Conservation (phyloP, 2,888 invertebrate genomes). For the Drosophila multiciliata region DNA sequence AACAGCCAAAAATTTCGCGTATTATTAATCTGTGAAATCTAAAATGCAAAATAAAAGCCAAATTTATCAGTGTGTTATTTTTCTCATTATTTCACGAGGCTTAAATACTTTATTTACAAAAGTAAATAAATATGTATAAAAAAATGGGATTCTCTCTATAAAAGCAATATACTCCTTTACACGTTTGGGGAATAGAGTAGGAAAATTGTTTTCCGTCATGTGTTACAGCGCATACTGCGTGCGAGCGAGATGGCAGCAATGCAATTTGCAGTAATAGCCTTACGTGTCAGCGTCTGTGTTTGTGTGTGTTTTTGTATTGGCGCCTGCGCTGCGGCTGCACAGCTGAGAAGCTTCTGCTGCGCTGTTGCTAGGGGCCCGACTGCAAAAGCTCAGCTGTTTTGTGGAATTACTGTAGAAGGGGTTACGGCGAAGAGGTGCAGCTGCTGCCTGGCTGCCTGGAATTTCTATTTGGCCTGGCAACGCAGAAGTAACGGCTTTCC, state of each 20-base stretch:
- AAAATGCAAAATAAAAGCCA: neutral
- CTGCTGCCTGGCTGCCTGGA: constrained; percentile 28
- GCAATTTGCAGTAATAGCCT: constrained; percentile 69
- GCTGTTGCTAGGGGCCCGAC: constrained; percentile 73
- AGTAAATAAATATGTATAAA: neutral
- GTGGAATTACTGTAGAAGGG: constrained; percentile 21
- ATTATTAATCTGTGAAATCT: neutral
- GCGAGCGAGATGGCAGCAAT: constrained; percentile 72
- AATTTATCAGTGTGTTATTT: neutral
- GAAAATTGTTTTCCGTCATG: constrained; percentile 50
- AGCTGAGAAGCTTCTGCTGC: constrained; percentile 55
- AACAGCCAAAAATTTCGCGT: neutral
- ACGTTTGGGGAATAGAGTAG: neutral
- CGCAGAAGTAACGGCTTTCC: constrained; percentile 57
- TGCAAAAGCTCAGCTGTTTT: constrained; percentile 63
- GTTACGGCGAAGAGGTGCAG: neutral
- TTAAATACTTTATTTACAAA: neutral
- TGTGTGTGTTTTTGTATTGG: constrained; percentile 19
- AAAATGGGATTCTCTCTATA: neutral
- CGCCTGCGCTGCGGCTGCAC: constrained; percentile 56
- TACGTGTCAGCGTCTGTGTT: constrained; percentile 18
- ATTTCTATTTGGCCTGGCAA: constrained; percentile 56
- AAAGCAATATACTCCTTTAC: neutral
- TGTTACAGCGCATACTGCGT: constrained; percentile 46
- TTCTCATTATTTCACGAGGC: neutral